Conservation (phyloP, 2,113 vertebrate genomes). For the Corydoras maculifer region DNA sequence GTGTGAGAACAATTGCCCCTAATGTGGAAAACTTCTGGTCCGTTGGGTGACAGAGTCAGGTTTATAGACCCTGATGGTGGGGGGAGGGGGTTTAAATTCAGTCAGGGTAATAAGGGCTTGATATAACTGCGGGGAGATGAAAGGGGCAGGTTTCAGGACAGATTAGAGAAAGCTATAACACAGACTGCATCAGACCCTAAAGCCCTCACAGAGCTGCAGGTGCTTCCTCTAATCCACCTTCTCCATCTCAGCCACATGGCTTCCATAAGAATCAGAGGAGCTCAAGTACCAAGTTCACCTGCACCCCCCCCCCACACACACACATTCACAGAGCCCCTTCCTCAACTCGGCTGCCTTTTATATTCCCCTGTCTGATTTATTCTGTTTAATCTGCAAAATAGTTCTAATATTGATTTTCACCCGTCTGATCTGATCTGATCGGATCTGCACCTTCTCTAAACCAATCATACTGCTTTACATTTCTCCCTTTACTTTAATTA, state of each 20-base stretch:
- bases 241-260: constrained; percentile 35
- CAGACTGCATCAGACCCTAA: constrained; percentile 31
- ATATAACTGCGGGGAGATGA: constrained; percentile 1
- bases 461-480: no score
- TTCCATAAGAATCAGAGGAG: constrained; percentile 26
- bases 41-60: no score
- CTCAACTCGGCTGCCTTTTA: no score
- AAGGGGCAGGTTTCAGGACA: constrained; percentile 7
- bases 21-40: no score
- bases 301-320: constrained; percentile 6
- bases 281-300: constrained; percentile 14
- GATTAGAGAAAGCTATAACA: constrained; percentile 27
- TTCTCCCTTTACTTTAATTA: no score
- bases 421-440: no score
- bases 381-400: no score
- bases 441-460: no score
- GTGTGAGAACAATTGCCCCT: no score
- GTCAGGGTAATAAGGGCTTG: background rate
- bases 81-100: background rate
- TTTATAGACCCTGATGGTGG: background rate
- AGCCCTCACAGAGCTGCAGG: constrained; percentile 31
- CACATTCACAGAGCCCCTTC: constrained; percentile 30
- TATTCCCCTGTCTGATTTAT: no score
- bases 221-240: constrained; percentile 29
- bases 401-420: no score